Evolutionary conservation across 2,888 invertebrate species (phyloP), one percentile per base, ranked within the genome.

Genomic region (Nineta flava): DNA sequence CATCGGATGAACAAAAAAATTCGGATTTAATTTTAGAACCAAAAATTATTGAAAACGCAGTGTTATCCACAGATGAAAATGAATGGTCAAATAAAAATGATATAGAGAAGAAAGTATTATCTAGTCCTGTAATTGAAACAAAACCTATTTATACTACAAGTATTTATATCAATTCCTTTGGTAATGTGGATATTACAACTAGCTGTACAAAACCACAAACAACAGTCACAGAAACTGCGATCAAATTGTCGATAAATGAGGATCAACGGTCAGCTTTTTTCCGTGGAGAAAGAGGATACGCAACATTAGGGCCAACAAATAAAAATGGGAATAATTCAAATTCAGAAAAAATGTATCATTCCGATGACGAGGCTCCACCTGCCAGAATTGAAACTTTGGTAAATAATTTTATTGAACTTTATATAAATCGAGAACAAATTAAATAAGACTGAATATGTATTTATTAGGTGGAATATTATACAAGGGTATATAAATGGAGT

Each of bases 131-230:
- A 34, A 35, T 10, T 12, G 48, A 40, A 21, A 26, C 57, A 46
- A 60, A 60, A 53, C 61, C 61, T 3, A 50, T 64, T n/a, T 66
- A 65, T 52, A 67, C 64, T n/a, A 66, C 66, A 9, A 66, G 65
- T 53, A 65, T 67, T 47, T 66, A 65, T 54, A 67, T 67, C 19
- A 67, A 66, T 56, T 60, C 66, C 1, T 55, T 61, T 2, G 63
- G 62, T 5, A 58, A 62, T 48, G 59, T 59, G 4, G 62, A 64
- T 47, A 58, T 61, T 40, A 57, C 56, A n/a, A 53, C 57, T 15
- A 57, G 57, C 15, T 50, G 53, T 41, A 32, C 51, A 6, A 53
- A 53, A 19, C 19, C 17, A 16, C 26, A 26, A 26, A 41, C 35
- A 17, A 35, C 38, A 15, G 40, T n/a, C 12, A 35, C 47, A 12